Evolutionary conservation across 2,113 vertebrate genomes (phyloP).

Genomic region (Tapirus terrestris): DNA sequence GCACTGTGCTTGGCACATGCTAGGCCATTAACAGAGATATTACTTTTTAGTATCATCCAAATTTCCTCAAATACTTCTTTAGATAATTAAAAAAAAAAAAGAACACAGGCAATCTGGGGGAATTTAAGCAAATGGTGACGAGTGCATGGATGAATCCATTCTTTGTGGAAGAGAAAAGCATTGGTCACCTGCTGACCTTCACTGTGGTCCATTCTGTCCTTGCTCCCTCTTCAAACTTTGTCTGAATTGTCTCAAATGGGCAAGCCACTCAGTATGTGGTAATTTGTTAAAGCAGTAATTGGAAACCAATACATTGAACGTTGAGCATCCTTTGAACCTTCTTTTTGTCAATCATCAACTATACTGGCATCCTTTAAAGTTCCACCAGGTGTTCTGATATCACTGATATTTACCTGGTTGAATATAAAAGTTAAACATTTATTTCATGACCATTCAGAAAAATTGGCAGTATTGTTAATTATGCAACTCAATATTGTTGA

Average conservation of each 20-base stretch:
- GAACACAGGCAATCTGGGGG: background rate
- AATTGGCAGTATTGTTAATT: background rate
- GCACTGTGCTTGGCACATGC: background rate
- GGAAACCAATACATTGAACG: too few species aligned
- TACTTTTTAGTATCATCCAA: background rate
- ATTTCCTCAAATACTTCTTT: conserved; percentile 37
- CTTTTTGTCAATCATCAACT: background rate
- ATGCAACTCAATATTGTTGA: background rate
- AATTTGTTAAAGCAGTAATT: too few species aligned
- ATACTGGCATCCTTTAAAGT: background rate
- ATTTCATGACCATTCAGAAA: conserved; percentile 33
- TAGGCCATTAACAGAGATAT: background rate
- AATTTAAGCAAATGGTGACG: conserved; percentile 8
- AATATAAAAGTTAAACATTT: background rate
- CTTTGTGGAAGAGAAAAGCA: background rate
- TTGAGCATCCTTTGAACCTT: background rate
- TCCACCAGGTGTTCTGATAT: background rate
- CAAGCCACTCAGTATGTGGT: too few species aligned
- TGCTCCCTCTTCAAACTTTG: background rate
- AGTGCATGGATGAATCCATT: background rate
- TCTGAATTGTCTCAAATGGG: background rate
- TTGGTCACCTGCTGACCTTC: background rate
- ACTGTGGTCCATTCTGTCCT: background rate
- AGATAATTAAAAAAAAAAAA: background rate
- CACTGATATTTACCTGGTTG: background rate